Evolutionary conservation across 2,113 vertebrate genomes (phyloP), one percentile per base, ranked within the genome.

Genomic region (Willisornis vidua): DNA sequence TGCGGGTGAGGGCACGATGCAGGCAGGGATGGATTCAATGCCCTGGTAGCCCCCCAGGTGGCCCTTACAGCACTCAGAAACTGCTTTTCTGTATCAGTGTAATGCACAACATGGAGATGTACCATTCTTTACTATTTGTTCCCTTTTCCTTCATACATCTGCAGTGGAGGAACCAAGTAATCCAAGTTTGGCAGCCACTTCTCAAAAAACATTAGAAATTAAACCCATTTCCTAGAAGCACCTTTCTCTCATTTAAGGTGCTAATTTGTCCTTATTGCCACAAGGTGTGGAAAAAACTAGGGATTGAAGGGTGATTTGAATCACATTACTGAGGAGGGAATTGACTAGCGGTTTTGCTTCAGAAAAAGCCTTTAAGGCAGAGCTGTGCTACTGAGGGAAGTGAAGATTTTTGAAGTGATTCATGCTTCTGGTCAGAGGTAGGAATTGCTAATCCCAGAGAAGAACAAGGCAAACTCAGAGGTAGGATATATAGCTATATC

Each of bases 231-330:
- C 52, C 48, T 79, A 85, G 83, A 87, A 93, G 35, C 43, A 59
- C 33, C 71, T 73, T 85, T 63, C 66, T 94, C 62, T 83, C 49
- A 39, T 79, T 67, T 59, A 57, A 90, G 66, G 72, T 63, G 54
- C 26, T 93, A 73, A 76, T 93, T 90, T 83, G 62, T 82, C 62
- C 39, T 92, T 87, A 82, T 67, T 82, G 66, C 75, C 59, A 22
- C 41, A 63, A 88, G 62, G 41, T 57, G 49, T 80, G 76, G 67
- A 83, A 89, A 87, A 75, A 20, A 67, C 31, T 75, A 41, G 26
- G 68, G 66, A 85, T 48, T 78, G 55, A 93, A 85, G 48, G 65
- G 57, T 78, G 61, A 93, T 88, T 90, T 82, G 82, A 90, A 79
- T 85, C 45, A 57, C 45, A 76, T 82, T 91, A 89, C 37, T 39